Percentiles rank a stretch among this genome's conserved stretches.
These are phyloP conservation scores for Vollenhovia emeryi DNA, from an alignment of 1,140 invertebrate genomes.

Conservation along the genomic window DNA sequence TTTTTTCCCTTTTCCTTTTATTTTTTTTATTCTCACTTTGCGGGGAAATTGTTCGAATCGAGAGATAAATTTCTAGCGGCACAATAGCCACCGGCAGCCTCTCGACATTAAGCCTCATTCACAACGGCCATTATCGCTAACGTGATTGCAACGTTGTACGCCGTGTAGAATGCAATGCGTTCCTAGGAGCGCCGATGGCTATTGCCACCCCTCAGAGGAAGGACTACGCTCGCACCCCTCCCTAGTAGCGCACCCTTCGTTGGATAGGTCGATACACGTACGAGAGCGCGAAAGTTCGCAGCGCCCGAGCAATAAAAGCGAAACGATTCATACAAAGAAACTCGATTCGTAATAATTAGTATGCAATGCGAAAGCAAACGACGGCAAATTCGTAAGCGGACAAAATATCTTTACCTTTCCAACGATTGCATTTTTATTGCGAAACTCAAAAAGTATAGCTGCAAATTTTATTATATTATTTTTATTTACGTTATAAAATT, in stretches of 20 bases:
- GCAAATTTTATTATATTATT: constrained; percentile 5
- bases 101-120: constrained; percentile 64
- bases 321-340: constrained; percentile 43
- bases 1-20: constrained; percentile 26
- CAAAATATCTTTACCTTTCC: background rate
- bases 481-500: background rate
- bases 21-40: constrained; percentile 47
- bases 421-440: constrained; percentile 13
- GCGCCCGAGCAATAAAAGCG: constrained; percentile 30
- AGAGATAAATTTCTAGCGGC: constrained; percentile 63
- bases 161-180: constrained; percentile 75
- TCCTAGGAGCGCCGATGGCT: constrained; percentile 75
- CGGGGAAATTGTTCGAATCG: constrained; percentile 55
- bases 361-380: background rate
- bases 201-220: constrained; percentile 74
- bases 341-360: constrained; percentile 42
- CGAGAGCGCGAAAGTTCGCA: constrained; percentile 70
- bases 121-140: constrained; percentile 69
- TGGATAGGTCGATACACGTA: constrained; percentile 78
- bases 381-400: background rate
- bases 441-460: background rate
- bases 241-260: constrained; percentile 73
- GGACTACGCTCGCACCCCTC: constrained; percentile 75
- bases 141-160: constrained; percentile 65
- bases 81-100: constrained; percentile 51